Conservation (phyloP, 2,888 invertebrate species). For the Caenorhabditis sp. region DNA sequence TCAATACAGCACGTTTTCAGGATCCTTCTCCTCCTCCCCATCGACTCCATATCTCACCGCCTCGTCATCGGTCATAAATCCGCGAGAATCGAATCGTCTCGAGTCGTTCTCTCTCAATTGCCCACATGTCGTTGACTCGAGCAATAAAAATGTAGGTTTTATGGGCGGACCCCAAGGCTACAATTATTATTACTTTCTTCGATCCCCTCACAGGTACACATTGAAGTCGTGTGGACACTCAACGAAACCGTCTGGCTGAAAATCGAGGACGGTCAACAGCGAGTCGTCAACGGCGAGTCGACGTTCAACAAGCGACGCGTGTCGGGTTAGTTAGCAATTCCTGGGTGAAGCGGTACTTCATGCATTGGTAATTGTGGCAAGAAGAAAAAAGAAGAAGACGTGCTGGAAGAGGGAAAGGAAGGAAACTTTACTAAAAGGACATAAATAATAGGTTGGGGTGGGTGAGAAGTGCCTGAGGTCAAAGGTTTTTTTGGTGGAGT, state of each 20-base stretch:
- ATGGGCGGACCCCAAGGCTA: not conserved
- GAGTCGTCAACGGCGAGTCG: constrained; percentile 66
- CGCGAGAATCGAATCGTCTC: constrained; percentile 45
- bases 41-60: constrained; percentile 42
- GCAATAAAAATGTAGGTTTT: constrained; percentile 65
- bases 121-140: constrained; percentile 74
- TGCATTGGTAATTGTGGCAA: constrained; percentile 42
- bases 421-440: constrained; percentile 36
- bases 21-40: not conserved
- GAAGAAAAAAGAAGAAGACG: not conserved
- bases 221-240: constrained; percentile 75
- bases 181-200: too few species aligned
- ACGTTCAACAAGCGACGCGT: constrained; percentile 70
- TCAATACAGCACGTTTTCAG: not conserved
- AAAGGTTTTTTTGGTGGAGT: not conserved
- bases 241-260: constrained; percentile 77
- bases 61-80: constrained; percentile 52
- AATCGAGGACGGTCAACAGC: constrained; percentile 70
- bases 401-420: too few species aligned
- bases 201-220: constrained; percentile 32
- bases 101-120: constrained; percentile 75
- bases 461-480: not conserved
- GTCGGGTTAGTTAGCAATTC: constrained; percentile 65
- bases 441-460: constrained; percentile 32
- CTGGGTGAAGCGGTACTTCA: constrained; percentile 16